Percentiles rank a stretch among this genome's conserved stretches.
Evolutionary conservation across 2,888 invertebrate genomes (phyloP).

Genomic region (Cremastobaeus sp.): DNA sequence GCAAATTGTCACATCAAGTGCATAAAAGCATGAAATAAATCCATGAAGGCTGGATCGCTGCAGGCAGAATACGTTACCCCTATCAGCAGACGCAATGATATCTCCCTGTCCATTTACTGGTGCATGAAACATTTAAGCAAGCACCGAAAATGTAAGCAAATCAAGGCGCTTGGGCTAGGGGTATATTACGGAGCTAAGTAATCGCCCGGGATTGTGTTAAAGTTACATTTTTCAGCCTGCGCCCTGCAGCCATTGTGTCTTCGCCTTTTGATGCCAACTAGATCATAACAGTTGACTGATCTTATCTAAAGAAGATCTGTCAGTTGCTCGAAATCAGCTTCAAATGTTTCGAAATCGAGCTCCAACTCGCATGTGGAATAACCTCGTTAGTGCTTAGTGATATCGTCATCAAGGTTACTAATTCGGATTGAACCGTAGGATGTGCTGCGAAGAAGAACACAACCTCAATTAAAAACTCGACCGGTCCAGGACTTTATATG

Average conservation of each 20-base stretch:
- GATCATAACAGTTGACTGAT: slow-evolving; percentile 57
- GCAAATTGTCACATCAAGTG: slow-evolving; percentile 53
- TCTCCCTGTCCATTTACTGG: slow-evolving; percentile 76
- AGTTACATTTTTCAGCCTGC: slow-evolving; percentile 71
- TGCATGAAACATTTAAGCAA: slow-evolving; percentile 78
- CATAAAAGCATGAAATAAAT: slow-evolving; percentile 47
- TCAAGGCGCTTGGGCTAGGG: slow-evolving; percentile 72
- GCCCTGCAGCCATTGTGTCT: slow-evolving; percentile 54
- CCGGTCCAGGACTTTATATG: no score
- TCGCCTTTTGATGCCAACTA: slow-evolving; percentile 64
- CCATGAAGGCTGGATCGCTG: slow-evolving; percentile 34
- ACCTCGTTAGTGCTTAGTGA: slow-evolving; percentile 8
- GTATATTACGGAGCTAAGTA: slow-evolving; percentile 72
- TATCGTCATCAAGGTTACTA: no score
- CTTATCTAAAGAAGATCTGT: slow-evolving; percentile 48
- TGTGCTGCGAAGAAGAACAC: no score
- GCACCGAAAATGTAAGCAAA: slow-evolving; percentile 78
- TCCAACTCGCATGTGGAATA: slow-evolving; percentile 1
- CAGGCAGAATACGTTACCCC: slow-evolving; percentile 76
- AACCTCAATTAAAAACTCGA: no score
- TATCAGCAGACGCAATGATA: slow-evolving; percentile 74
- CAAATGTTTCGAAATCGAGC: slow-evolving; percentile 25
- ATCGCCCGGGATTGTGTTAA: slow-evolving; percentile 77
- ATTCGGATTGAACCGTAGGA: no score
- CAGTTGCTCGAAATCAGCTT: slow-evolving; percentile 41